Conservation (phyloP, 1,140 invertebrate species). For the Heliconius hewitsoni region DNA sequence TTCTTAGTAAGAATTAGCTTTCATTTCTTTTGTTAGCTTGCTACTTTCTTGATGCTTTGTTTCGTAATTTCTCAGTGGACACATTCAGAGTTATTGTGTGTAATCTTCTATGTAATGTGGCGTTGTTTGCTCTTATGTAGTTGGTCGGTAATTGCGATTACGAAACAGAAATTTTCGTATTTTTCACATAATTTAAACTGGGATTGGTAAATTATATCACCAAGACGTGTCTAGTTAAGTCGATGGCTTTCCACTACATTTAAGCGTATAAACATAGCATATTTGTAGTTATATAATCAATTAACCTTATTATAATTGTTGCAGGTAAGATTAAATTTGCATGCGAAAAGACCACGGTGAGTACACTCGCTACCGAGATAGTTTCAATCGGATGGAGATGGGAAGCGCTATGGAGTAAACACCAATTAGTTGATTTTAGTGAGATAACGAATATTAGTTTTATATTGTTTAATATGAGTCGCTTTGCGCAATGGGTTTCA, state of each 20-base stretch:
- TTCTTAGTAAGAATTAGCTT: constrained; percentile 59
- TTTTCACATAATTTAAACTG: constrained; percentile 52
- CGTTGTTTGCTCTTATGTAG: constrained; percentile 59
- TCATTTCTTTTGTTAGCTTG: constrained; percentile 69
- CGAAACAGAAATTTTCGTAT: constrained; percentile 58
- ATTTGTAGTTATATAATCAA: constrained; percentile 32
- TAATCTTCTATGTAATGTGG: constrained; percentile 66
- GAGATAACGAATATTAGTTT: constrained; percentile 72
- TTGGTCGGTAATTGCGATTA: constrained; percentile 63
- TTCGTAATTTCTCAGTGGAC: constrained; percentile 66
- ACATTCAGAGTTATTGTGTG: constrained; percentile 58
- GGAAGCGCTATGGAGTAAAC: constrained; percentile 62
- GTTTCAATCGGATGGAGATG: constrained; percentile 45
- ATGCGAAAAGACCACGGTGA: constrained; percentile 38
- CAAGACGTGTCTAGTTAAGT: constrained; percentile 46
- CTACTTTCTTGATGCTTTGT: constrained; percentile 73
- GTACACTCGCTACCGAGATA: constrained; percentile 40
- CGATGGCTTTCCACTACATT: constrained; percentile 26
- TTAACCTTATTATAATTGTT: constrained; percentile 55
- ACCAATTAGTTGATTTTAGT: constrained; percentile 76
- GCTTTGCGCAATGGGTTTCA: constrained; percentile 75
- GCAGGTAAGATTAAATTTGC: constrained; percentile 60
- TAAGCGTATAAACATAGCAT: constrained; percentile 17
- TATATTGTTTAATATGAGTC: constrained; percentile 77
- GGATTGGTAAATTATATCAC: constrained; percentile 26